phyloP scores from a whole-genome alignment of 2,888 invertebrate genomes.

The Drosophila austrosaltans region DNA sequence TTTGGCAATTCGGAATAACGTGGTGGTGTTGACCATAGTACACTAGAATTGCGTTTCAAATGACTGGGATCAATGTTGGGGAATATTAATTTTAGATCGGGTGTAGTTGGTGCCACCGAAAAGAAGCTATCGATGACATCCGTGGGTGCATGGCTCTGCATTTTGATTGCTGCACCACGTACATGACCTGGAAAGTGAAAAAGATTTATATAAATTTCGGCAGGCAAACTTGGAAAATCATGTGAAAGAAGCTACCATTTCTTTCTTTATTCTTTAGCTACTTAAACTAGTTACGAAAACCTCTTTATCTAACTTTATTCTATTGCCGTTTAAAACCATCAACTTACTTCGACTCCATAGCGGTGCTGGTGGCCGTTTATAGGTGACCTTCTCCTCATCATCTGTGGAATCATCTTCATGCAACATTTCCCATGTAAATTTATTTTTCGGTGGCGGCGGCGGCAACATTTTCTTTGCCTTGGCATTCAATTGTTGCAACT shows the following conservation, averaged over 20 bases:
- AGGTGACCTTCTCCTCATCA: constrained; percentile 81
- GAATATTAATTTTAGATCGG: constrained; percentile 88
- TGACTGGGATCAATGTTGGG: constrained; percentile 87
- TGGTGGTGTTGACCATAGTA: constrained; percentile 90
- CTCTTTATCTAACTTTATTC: too few species aligned
- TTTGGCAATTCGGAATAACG: constrained; percentile 85
- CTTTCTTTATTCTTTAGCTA: too few species aligned
- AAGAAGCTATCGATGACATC: constrained; percentile 86
- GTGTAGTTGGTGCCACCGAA: constrained; percentile 86
- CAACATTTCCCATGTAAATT: constrained; percentile 83
- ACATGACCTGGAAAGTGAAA: constrained; percentile 73
- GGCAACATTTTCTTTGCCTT: constrained; percentile 69
- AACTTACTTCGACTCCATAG: constrained; percentile 84
- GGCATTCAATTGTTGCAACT: constrained; percentile 62
- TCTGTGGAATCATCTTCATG: constrained; percentile 84
- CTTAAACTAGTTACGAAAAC: too few species aligned
- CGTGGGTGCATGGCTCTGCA: constrained; percentile 84
- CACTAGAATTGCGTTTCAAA: constrained; percentile 89
- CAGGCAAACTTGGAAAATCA: too few species aligned
- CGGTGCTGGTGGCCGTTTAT: constrained; percentile 81
- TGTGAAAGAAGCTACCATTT: too few species aligned
- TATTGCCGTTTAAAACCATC: too few species aligned
- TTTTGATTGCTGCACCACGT: constrained; percentile 83
- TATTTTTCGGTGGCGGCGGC: constrained; percentile 70
- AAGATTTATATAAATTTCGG: not conserved